Evolutionary conservation across 2,113 vertebrate genomes (phyloP).

Genomic region (Eulacestoma nigropectus): DNA sequence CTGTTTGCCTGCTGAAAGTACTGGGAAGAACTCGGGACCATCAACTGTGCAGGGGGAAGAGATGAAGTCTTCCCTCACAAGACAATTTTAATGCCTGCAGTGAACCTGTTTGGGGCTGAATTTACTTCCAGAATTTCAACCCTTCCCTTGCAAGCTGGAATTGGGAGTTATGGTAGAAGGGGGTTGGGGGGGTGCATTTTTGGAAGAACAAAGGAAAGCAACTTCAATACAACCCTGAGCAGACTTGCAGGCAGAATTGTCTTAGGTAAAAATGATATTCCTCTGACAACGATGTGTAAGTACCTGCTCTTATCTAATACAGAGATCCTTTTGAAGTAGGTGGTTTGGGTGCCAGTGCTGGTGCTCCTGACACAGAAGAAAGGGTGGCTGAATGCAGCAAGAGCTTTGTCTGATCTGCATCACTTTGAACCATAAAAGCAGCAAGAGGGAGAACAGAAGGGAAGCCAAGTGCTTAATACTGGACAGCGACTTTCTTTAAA

Average conservation of each 20-base stretch:
- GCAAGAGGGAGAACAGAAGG: neutral
- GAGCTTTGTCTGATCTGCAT: neutral
- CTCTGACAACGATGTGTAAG: neutral
- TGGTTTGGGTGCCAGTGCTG: neutral
- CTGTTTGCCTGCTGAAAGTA: neutral
- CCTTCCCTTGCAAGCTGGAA: neutral
- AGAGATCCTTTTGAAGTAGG: slow-evolving; percentile 20
- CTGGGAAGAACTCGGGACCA: neutral
- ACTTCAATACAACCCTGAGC: neutral
- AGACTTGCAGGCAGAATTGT: neutral
- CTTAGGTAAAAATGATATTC: neutral
- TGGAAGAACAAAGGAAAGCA: slow-evolving; percentile 11
- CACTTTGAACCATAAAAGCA: slow-evolving; percentile 21
- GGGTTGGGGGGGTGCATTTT: neutral
- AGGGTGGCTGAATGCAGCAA: neutral
- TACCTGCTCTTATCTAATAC: slow-evolving; percentile 9
- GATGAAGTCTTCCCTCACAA: neutral
- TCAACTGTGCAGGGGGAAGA: neutral
- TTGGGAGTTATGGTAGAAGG: neutral
- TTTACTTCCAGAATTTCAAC: neutral
- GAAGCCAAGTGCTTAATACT: neutral
- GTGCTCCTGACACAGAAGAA: neutral
- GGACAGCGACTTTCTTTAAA: neutral
- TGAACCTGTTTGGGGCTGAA: neutral
- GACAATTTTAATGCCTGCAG: neutral